Evolutionary conservation across 2,113 vertebrate genomes (phyloP), one percentile per base, ranked within the genome.

Genomic region (Notarius quadriscutis): DNA sequence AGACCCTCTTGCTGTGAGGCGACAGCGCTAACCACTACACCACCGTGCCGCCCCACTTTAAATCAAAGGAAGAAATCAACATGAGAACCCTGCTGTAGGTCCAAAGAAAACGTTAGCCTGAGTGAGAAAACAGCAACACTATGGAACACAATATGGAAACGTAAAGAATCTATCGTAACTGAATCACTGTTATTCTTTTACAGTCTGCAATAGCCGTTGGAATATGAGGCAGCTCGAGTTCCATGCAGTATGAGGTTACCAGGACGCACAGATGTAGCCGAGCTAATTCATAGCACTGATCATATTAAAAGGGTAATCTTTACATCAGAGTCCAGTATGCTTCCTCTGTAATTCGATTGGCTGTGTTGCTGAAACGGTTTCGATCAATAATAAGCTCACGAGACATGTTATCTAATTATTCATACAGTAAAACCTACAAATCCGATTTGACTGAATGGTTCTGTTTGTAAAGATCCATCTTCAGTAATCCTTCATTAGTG

Each of bases 261-360:
- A 84, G 79, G 80, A 89, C 83, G 84, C 85, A 89, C 91, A 91
- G 87, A 87, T 90, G 90, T 79, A 81, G 80, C 62, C 79, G 62
- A 53, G 79, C 84, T 90, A 90, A 87, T 88, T 84, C 55, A 87
- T 91, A 89, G 63, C 82, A 34, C 82, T 88, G 86, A 90, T 91
- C 85, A 58, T 78, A 84, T 92, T 92, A 90, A 85, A 82, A 25
- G 62, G 81, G 75, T 87, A 75, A 88, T 86, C 78, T 78, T 85
- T 82, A 69, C 74, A 88, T 84, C 63, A 69, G 83, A 85, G 62
- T 86, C 87, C 88, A 90, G 89, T 87, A 89, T 48, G 41, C 67
- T 89, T 88, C 87, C 86, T 82, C 58, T 60, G 57, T 91, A 91
- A 92, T 90, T 87, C 88, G 81, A 89, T 91, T 90, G 85, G 74